Percentiles rank a stretch among this genome's conserved stretches.
These are phyloP conservation scores for Synanthedon andrenaeformis DNA, from an alignment of 2,888 invertebrate species.

Conservation along the genomic window DNA sequence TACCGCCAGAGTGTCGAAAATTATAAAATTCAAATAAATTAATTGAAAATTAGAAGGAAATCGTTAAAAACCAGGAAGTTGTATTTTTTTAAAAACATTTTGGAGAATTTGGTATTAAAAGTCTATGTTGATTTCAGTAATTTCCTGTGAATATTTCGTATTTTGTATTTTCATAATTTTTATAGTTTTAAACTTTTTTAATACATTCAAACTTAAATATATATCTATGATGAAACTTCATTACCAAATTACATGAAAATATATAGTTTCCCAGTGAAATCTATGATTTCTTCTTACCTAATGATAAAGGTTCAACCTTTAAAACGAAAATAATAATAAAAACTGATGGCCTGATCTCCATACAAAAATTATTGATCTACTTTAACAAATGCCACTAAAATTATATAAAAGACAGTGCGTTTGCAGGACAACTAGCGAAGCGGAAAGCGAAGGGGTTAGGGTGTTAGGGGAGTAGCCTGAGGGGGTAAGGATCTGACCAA, in stretches of 20 bases:
- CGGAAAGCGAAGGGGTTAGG: slow-evolving; percentile 7
- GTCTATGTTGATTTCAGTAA: too few species aligned
- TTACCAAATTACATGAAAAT: background rate
- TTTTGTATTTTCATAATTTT: too few species aligned
- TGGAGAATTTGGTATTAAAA: too few species aligned
- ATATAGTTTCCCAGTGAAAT: background rate
- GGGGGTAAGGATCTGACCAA: slow-evolving; percentile 43
- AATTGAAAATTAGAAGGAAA: too few species aligned
- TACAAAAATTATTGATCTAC: too few species aligned
- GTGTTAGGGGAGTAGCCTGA: slow-evolving; percentile 20
- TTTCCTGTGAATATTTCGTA: too few species aligned
- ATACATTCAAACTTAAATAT: background rate
- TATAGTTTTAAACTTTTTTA: too few species aligned
- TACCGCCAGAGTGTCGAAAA: too few species aligned
- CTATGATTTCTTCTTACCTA: background rate
- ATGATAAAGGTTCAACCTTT: background rate
- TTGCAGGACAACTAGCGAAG: background rate
- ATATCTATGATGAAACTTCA: background rate
- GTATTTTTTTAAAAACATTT: too few species aligned
- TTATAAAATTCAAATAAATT: too few species aligned
- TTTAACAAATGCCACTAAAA: background rate
- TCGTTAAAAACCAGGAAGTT: too few species aligned
- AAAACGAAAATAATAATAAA: background rate
- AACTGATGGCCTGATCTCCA: background rate
- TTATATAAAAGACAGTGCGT: background rate